Evolutionary conservation across 2,888 invertebrate species (phyloP), one percentile per base, ranked within the genome.

Genomic region (Pseudococcus jackbeardsleyi): DNA sequence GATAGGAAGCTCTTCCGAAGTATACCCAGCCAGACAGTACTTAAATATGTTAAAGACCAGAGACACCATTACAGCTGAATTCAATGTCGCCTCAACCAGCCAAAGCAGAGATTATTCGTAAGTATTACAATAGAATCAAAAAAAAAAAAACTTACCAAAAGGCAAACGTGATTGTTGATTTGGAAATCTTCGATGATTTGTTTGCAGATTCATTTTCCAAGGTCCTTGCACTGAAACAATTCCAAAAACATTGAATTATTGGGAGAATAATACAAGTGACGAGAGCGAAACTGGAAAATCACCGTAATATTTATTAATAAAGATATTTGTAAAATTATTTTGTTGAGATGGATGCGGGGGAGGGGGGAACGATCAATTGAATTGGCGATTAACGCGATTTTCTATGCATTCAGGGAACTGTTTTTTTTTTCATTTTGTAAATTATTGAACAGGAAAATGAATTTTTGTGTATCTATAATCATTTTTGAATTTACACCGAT

Each of bases 1-100:
- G 19, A 95, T 97, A 84, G 97, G 97, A 7, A 97, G 97, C 17
- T 97, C 97, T 0, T 96, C 96, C 0, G 94, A 96, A 0, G 96
- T 97, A 2, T 96, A 96, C 91, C 97, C 97, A 0, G 97, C 97
- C 0, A 96, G 96, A 7, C 95, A 95, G 95, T 97, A 96, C 92
- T 97, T 96, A 0, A 96, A 96, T 0, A 92, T 93, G 90, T 95
- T 96, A 0, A 95, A 96, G 0, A 92, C 93, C 0, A 93, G 95
- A 89, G 96, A 96, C 1, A 93, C 95, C 89, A 94, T 95, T 22
- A 95, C 96, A 6, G 95, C 95, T 7, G 95, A 96, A 92, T 95
- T 96, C 91, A 96, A 96, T 90, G 91, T 90, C 19, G 90, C 90
- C 86, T 8, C 88, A 9, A 90, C 90, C 22, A 89, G 89, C 15